phyloP scores from a whole-genome alignment of 2,113 vertebrate species.

The Dipodomys spectabilis region DNA sequence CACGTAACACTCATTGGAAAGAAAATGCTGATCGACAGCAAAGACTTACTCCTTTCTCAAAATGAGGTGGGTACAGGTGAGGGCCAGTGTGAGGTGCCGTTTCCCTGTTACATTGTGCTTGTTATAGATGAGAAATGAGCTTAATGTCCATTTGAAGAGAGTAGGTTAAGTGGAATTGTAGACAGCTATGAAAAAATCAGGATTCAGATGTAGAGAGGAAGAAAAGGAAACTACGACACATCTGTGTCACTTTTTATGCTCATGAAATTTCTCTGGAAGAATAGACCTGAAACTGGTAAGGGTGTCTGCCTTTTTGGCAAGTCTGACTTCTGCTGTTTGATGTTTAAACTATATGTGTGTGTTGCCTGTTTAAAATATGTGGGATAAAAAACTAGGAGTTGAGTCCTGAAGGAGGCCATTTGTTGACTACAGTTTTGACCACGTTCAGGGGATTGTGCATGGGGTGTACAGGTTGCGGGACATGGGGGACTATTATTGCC shows the following conservation, averaged over 20 bases:
- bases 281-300: rapidly evolving
- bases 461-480: neutral
- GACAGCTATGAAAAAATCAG: neutral
- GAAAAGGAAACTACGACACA: rapidly evolving
- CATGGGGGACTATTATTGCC: neutral
- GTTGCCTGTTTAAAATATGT: neutral
- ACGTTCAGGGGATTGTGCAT: neutral
- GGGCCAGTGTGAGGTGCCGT: rapidly evolving
- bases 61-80: neutral
- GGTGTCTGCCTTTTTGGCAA: neutral
- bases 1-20: neutral
- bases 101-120: rapidly evolving
- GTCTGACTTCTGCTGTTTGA: neutral
- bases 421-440: neutral
- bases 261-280: neutral
- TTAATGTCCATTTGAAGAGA: neutral
- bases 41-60: neutral
- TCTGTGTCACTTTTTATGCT: neutral
- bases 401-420: neutral
- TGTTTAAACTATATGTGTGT: rapidly evolving
- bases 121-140: neutral
- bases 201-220: neutral
- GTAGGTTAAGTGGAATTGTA: neutral
- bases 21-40: neutral
- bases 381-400: neutral